Conservation (phyloP, 2,797 vertebrate species). For the Choloepus didactylus region DNA sequence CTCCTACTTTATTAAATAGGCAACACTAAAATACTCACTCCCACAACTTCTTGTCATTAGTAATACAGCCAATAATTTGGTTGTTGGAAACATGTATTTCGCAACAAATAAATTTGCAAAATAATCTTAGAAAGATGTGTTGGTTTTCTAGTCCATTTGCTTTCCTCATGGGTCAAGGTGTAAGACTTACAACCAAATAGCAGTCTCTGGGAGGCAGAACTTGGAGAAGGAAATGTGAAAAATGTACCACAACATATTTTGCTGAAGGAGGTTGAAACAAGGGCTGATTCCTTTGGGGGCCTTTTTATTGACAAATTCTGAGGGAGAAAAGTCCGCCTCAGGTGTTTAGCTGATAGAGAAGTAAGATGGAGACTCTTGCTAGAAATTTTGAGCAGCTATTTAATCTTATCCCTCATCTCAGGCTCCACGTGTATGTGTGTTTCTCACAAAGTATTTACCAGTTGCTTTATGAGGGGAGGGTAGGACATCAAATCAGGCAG, state of each 20-base stretch:
- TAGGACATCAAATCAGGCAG: not conserved
- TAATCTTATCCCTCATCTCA: not conserved
- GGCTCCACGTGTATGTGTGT: not conserved
- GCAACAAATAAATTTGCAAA: not conserved
- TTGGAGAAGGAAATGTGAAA: not conserved
- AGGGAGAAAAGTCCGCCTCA: not conserved
- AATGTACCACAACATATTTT: not conserved
- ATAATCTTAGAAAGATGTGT: not conserved
- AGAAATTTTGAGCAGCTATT: not conserved
- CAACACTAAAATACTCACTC: not conserved
- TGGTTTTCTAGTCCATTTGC: not conserved
- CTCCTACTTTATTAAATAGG: not conserved
- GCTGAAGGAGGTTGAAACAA: not conserved
- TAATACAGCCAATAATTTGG: conserved; percentile 17
- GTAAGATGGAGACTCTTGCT: not conserved
- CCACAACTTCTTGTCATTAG: not conserved
- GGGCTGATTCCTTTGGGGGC: not conserved
- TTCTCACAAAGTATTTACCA: not conserved
- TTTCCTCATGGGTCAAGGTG: not conserved
- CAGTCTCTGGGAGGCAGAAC: not conserved
- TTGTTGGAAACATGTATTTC: not conserved
- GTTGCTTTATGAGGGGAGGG: not conserved
- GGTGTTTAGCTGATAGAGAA: conserved; percentile 14
- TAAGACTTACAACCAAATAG: not conserved
- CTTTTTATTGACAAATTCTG: not conserved